These are phyloP conservation scores for Columba livia DNA, from an alignment of 2,113 vertebrate species.

Conservation along the genomic window DNA sequence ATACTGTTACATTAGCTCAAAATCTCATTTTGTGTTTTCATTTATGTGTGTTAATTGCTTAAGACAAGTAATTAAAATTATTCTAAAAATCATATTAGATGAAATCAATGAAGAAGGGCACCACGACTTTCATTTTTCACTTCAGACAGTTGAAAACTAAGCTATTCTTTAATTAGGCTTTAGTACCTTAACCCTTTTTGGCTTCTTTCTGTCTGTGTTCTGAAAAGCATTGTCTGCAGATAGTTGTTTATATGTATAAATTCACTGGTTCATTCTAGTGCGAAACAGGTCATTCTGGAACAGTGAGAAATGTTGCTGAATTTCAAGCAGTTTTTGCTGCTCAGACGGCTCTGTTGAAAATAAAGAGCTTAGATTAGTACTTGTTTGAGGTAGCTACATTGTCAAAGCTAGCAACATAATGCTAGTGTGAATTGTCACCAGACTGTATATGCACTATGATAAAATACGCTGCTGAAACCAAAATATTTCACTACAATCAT, in stretches of 20 bases:
- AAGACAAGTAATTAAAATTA: background rate
- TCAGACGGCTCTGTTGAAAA: constrained; percentile 78
- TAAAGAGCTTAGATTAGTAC: constrained; percentile 68
- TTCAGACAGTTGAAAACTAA: constrained; percentile 12
- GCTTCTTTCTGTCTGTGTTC: constrained; percentile 50
- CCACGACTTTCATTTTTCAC: background rate
- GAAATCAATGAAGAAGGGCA: background rate
- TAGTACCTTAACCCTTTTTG: background rate
- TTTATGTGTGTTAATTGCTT: background rate
- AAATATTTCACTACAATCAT: background rate
- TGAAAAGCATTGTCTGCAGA: constrained; percentile 72
- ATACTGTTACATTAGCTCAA: background rate
- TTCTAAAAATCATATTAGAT: background rate
- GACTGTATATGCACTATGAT: background rate
- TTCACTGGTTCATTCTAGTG: constrained; percentile 82
- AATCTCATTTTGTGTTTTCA: background rate
- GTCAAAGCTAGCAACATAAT: constrained; percentile 67
- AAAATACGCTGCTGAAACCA: background rate
- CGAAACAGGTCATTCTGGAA: constrained; percentile 83
- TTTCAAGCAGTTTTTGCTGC: constrained; percentile 80
- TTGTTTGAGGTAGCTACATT: constrained; percentile 71
- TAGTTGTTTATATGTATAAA: constrained; percentile 86
- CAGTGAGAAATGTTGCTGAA: constrained; percentile 81
- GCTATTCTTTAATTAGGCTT: background rate
- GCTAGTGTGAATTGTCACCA: constrained; percentile 52